Evolutionary conservation across 2,888 invertebrate genomes (phyloP).

Genomic region (Nemotelus pantherinus): DNA sequence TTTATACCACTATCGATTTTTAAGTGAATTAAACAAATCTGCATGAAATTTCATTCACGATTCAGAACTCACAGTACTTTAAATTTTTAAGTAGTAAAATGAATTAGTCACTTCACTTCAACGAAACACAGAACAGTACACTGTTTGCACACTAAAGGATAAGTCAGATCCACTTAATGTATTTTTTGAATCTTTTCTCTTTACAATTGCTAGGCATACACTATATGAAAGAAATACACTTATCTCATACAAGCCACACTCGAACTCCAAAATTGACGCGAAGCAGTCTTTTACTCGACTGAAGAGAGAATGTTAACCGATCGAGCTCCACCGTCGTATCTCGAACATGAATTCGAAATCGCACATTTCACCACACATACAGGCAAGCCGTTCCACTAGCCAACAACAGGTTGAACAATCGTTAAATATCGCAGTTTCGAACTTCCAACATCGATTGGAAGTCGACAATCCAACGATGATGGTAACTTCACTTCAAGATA

Average conservation of each 20-base stretch:
- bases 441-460: constrained; percentile 22
- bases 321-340: constrained; percentile 4
- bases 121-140: too few species aligned
- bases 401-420: constrained; percentile 13
- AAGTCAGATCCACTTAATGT: neutral
- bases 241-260: constrained; percentile 18
- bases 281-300: constrained; percentile 39
- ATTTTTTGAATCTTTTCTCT: constrained; percentile 20
- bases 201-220: neutral
- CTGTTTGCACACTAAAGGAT: too few species aligned
- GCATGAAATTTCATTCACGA: too few species aligned
- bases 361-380: constrained; percentile 9
- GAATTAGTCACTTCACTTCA: too few species aligned
- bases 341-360: constrained; percentile 13
- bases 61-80: too few species aligned
- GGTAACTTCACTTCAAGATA: constrained; percentile 7
- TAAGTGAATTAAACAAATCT: neutral
- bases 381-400: neutral
- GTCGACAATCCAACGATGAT: constrained; percentile 28
- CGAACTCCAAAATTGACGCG: constrained; percentile 35
- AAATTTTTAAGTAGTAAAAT: too few species aligned
- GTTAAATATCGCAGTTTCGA: constrained; percentile 17
- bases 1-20: neutral
- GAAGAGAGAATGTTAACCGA: constrained; percentile 35
- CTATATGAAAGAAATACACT: neutral